A percentile compares a stretch with the other conserved stretches of the same genome.
These are phyloP conservation scores for Athripsodes cinereus DNA, from an alignment of 2,888 invertebrate species.

Conservation along the genomic window DNA sequence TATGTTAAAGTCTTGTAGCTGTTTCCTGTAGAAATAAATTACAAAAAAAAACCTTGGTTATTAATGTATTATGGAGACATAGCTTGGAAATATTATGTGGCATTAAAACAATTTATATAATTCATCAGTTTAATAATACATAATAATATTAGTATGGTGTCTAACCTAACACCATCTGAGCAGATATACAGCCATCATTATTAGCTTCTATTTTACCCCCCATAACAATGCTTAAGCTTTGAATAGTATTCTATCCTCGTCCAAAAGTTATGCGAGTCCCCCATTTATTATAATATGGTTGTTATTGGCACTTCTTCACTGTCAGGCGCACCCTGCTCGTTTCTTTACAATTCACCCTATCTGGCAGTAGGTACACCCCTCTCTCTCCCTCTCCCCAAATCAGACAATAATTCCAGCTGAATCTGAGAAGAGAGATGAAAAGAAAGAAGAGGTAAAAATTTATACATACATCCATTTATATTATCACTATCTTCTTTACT, in stretches of 20 bases:
- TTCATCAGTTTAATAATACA: too few species aligned
- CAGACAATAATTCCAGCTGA: background rate
- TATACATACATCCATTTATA: background rate
- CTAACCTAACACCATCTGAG: too few species aligned
- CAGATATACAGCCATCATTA: background rate
- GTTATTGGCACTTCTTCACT: conserved; percentile 57
- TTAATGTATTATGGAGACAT: too few species aligned
- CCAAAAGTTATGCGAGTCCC: conserved; percentile 46
- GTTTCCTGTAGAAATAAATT: too few species aligned
- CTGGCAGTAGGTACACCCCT: background rate
- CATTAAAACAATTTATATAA: too few species aligned
- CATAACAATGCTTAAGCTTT: conserved; percentile 5
- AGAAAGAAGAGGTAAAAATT: too few species aligned
- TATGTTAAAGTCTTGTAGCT: too few species aligned
- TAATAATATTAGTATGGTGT: too few species aligned
- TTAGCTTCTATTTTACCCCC: background rate
- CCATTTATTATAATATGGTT: conserved; percentile 43
- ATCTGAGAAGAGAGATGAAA: background rate
- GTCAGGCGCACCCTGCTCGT: conserved; percentile 50
- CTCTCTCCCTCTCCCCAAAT: too few species aligned
- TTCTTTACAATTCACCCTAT: conserved; percentile 30
- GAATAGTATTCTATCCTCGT: conserved; percentile 48
- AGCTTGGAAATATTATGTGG: too few species aligned
- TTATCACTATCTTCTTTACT: background rate
- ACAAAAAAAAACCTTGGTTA: too few species aligned